These are phyloP conservation scores for Burhinus oedicnemus DNA, from an alignment of 2,113 vertebrate species.

Conservation along the genomic window DNA sequence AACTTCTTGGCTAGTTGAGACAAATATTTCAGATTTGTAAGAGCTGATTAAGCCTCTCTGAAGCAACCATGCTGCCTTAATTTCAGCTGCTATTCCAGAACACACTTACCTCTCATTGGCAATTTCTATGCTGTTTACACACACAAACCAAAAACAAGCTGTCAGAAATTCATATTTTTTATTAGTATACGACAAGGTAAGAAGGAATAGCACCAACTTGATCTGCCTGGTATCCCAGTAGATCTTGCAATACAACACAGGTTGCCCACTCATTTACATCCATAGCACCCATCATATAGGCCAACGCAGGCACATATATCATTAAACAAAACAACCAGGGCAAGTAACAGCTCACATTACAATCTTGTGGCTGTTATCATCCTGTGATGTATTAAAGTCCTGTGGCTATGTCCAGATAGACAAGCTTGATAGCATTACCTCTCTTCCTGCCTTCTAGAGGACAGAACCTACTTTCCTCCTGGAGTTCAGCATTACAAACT, in stretches of 20 bases:
- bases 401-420: neutral
- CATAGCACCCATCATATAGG: neutral
- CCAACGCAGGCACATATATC: neutral
- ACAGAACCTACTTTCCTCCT: neutral
- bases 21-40: neutral
- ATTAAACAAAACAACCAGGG: neutral
- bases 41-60: neutral
- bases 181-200: neutral
- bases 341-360: neutral
- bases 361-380: neutral
- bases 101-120: neutral
- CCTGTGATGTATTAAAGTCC: neutral
- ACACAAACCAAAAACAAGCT: neutral
- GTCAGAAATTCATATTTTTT: neutral
- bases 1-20: neutral
- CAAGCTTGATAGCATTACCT: neutral
- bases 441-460: neutral
- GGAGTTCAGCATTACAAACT: neutral
- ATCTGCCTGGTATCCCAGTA: neutral
- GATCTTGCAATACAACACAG: neutral
- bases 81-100: neutral
- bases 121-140: neutral
- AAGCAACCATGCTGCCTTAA: neutral
- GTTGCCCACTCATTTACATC: neutral
- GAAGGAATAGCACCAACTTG: neutral